These are phyloP conservation scores for Ceratosolen solmsi DNA, from an alignment of 1,140 invertebrate genomes.

Conservation along the genomic window DNA sequence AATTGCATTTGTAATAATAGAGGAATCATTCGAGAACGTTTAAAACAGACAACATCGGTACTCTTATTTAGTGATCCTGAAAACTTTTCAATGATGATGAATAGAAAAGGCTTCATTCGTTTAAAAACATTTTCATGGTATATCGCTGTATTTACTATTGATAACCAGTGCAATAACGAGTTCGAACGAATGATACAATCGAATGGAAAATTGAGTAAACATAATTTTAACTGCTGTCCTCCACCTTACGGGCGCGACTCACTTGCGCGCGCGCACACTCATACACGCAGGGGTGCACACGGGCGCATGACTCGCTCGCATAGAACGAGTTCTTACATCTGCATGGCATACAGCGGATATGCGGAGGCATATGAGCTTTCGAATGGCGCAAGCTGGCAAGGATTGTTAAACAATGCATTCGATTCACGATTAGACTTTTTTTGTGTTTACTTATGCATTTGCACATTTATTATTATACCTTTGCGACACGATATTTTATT, in stretches of 20 bases:
- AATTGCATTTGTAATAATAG: too few species aligned
- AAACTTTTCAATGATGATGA: too few species aligned
- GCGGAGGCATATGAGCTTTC: not conserved
- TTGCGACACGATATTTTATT: not conserved
- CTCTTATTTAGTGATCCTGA: too few species aligned
- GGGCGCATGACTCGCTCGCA: not conserved
- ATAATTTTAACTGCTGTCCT: not conserved
- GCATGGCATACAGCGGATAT: not conserved
- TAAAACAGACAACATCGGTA: too few species aligned
- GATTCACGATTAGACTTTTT: not conserved
- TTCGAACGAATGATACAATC: not conserved
- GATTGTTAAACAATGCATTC: conserved; percentile 26
- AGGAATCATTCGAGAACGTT: too few species aligned
- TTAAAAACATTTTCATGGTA: too few species aligned
- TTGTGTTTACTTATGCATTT: not conserved
- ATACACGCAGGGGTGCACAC: not conserved
- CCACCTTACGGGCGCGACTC: not conserved
- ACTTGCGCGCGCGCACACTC: too few species aligned
- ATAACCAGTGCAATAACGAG: too few species aligned
- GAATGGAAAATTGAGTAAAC: not conserved
- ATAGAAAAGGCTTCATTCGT: too few species aligned
- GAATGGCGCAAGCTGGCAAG: not conserved
- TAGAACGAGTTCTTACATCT: not conserved
- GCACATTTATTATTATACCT: not conserved
- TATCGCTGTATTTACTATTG: too few species aligned